A percentile compares a stretch with the other conserved stretches of the same genome.
Evolutionary conservation across 92 coral and sea anemone genomes (phyloP).

Genomic region (Zoanthus sociatus): DNA sequence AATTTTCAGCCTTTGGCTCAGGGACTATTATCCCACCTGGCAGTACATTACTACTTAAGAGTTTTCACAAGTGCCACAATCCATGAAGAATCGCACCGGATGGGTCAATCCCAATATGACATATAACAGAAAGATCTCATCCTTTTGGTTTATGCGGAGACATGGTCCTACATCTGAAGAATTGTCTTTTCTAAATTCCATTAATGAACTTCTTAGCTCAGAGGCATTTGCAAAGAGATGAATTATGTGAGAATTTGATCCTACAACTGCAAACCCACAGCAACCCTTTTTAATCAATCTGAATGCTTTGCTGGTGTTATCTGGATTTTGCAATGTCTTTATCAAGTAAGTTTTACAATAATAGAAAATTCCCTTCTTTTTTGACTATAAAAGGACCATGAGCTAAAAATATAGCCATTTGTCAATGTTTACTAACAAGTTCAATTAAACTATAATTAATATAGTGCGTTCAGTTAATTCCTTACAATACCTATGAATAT

Average conservation of each 20-base stretch:
- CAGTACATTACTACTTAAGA: slow-evolving; percentile 30
- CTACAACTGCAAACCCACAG: background rate
- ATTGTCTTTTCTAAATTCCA: background rate
- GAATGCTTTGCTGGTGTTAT: slow-evolving; percentile 37
- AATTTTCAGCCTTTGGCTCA: no score
- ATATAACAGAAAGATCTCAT: slow-evolving; percentile 27
- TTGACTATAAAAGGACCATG: no score
- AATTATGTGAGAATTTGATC: slow-evolving; percentile 22
- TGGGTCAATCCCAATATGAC: slow-evolving; percentile 5
- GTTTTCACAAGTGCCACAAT: slow-evolving; percentile 14
- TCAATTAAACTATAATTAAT: no score
- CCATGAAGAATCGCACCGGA: slow-evolving; percentile 2
- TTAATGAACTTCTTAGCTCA: slow-evolving; percentile 3
- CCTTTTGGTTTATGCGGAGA: slow-evolving; percentile 1
- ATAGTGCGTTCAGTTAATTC: no score
- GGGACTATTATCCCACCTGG: slow-evolving; percentile 30
- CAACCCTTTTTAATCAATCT: slow-evolving; percentile 23
- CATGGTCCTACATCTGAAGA: slow-evolving; percentile 29
- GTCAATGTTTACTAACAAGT: no score
- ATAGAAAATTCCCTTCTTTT: no score
- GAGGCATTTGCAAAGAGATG: background rate
- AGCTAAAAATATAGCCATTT: background rate
- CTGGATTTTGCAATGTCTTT: slow-evolving; percentile 50
- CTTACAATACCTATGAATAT: no score
- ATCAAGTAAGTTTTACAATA: slow-evolving; percentile 27